Conservation (phyloP, 2,113 vertebrate genomes). For the Mus spicilegus region DNA sequence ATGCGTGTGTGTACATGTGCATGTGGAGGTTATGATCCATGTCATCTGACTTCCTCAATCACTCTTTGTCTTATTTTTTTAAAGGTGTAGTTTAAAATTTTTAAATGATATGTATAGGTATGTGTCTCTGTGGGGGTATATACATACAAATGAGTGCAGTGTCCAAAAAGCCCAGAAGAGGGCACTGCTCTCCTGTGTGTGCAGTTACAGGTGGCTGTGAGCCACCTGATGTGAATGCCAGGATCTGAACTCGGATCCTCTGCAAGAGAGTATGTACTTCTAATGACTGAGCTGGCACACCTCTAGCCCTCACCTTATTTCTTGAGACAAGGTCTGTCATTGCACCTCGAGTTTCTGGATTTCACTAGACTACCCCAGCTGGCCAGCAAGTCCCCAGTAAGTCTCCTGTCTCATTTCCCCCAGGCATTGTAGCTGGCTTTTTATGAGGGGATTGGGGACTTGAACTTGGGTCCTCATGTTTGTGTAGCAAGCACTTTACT, state of each 20-base stretch:
- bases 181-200: not conserved
- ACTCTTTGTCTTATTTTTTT: not conserved
- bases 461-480: not conserved
- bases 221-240: not conserved
- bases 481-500: not conserved
- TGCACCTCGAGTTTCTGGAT: not conserved
- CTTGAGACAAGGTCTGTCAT: not conserved
- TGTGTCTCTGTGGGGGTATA: not conserved
- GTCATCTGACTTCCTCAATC: not conserved
- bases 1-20: not conserved
- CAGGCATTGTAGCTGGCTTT: not conserved
- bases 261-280: not conserved
- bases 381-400: not conserved
- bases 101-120: not conserved
- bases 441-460: too few relatives aligned
- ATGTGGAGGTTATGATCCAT: not conserved
- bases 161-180: not conserved
- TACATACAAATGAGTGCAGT: not conserved
- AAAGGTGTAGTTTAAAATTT: too few relatives aligned
- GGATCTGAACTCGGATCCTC: not conserved
- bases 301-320: not conserved
- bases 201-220: not conserved
- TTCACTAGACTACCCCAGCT: too few relatives aligned
- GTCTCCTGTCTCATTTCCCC: not conserved
- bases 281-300: not conserved